Percentiles rank a stretch among this genome's conserved stretches.
phyloP scores from a whole-genome alignment of 2,888 invertebrate species.

The Pomacea canaliculata region DNA sequence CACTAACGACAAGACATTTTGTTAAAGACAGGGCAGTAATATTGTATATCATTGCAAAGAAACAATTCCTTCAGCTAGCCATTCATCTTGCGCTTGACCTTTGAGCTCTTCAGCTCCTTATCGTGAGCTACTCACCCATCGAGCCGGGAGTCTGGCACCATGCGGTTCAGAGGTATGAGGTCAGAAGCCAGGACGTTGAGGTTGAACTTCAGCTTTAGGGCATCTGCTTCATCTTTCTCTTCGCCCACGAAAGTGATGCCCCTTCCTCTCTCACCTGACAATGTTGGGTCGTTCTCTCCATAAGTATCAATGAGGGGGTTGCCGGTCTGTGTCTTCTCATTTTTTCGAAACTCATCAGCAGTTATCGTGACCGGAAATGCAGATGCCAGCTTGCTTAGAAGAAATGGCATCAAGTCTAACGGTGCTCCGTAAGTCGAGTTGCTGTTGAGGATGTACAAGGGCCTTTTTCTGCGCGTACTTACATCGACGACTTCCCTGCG shows the following conservation, averaged over 20 bases:
- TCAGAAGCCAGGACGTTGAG: conserved; percentile 55
- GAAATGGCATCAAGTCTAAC: conserved; percentile 17
- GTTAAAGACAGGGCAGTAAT: no score
- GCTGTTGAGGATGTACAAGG: background rate
- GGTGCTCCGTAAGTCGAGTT: background rate
- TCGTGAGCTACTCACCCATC: conserved; percentile 38
- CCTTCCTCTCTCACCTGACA: conserved; percentile 48
- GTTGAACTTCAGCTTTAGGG: conserved; percentile 36
- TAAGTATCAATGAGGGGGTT: conserved; percentile 33
- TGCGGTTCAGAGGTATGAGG: conserved; percentile 51
- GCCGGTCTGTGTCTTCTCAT: conserved; percentile 17
- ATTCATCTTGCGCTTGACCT: no score
- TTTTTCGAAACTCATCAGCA: conserved; percentile 14
- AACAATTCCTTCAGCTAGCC: no score
- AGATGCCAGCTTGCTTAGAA: background rate
- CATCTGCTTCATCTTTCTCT: conserved; percentile 21
- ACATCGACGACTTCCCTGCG: background rate
- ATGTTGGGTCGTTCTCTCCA: conserved; percentile 12
- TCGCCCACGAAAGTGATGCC: conserved; percentile 45
- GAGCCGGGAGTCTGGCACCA: conserved; percentile 55
- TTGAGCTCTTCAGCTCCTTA: no score
- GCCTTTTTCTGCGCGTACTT: background rate
- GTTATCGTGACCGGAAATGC: conserved; percentile 9
- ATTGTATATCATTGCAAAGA: no score
- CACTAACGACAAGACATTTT: no score